These are phyloP conservation scores for Lophotriccus pileatus DNA, from an alignment of 2,797 vertebrate genomes.

Conservation along the genomic window DNA sequence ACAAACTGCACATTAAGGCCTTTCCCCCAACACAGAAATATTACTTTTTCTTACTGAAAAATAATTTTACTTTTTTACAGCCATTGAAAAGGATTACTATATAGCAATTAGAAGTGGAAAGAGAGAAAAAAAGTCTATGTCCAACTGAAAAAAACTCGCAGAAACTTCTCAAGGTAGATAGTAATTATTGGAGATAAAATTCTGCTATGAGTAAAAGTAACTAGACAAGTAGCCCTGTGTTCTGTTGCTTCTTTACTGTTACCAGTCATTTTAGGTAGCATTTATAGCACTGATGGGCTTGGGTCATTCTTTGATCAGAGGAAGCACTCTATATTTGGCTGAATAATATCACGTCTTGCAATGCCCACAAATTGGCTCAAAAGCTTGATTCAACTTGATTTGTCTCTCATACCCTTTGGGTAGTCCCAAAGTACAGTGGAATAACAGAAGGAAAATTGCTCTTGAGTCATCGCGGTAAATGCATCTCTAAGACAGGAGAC, in stretches of 20 bases:
- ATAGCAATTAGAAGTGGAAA: neutral
- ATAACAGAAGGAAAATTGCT: slow-evolving; percentile 3
- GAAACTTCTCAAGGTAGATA: neutral
- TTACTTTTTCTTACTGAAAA: neutral
- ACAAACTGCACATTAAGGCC: neutral
- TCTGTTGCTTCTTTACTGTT: neutral
- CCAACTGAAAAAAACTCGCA: neutral
- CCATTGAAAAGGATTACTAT: neutral
- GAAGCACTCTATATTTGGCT: neutral
- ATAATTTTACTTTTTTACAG: neutral
- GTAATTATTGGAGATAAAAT: slow-evolving; percentile 24
- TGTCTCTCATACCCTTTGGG: neutral
- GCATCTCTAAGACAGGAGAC: neutral
- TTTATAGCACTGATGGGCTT: neutral
- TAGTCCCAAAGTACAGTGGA: neutral
- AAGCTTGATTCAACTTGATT: neutral
- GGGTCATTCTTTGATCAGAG: neutral
- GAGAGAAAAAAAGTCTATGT: neutral
- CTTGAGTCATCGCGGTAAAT: neutral
- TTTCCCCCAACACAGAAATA: neutral
- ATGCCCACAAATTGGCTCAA: neutral
- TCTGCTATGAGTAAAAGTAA: neutral
- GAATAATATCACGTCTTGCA: neutral
- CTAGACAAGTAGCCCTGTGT: neutral
- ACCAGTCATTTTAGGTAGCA: neutral